phyloP scores from a whole-genome alignment of 30 jellyfish, hydroid and myxozoan genomes.

The Turritopsis dohrnii region DNA sequence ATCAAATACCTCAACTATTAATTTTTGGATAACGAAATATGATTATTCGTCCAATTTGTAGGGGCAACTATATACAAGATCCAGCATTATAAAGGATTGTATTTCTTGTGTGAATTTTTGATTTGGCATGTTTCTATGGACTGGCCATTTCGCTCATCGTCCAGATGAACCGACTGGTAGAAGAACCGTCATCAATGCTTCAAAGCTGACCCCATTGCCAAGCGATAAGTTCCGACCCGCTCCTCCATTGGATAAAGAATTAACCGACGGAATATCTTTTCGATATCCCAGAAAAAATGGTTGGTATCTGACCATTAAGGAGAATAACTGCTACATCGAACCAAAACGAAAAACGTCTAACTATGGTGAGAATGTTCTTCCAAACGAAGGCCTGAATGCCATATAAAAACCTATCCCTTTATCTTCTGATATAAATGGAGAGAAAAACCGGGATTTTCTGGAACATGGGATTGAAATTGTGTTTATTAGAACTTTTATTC shows the following conservation, averaged over 20 bases:
- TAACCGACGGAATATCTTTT: constrained; percentile 51
- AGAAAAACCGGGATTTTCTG: too few relatives aligned
- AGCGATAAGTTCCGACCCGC: constrained; percentile 60
- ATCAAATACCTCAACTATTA: too few relatives aligned
- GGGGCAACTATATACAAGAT: too few relatives aligned
- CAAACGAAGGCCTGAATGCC: too few relatives aligned
- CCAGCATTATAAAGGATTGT: not conserved
- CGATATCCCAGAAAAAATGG: constrained; percentile 58
- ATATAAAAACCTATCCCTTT: too few relatives aligned
- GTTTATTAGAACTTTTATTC: too few relatives aligned
- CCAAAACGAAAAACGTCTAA: constrained; percentile 27
- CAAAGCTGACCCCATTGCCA: constrained; percentile 51
- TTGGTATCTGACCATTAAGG: constrained; percentile 59
- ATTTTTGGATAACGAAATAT: too few relatives aligned
- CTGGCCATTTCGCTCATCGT: constrained; percentile 3
- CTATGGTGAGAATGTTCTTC: constrained; percentile 36
- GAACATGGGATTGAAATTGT: too few relatives aligned
- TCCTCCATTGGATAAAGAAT: constrained; percentile 27
- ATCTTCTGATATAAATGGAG: too few relatives aligned
- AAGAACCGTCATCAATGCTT: not conserved
- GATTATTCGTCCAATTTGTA: too few relatives aligned
- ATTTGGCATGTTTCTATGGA: not conserved
- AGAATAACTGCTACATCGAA: constrained; percentile 58
- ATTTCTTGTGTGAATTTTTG: not conserved
- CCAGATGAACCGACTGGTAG: not conserved